Base-by-base conservation (phyloP, 2,113 vertebrate genomes). In the Vidua macroura region DNA sequence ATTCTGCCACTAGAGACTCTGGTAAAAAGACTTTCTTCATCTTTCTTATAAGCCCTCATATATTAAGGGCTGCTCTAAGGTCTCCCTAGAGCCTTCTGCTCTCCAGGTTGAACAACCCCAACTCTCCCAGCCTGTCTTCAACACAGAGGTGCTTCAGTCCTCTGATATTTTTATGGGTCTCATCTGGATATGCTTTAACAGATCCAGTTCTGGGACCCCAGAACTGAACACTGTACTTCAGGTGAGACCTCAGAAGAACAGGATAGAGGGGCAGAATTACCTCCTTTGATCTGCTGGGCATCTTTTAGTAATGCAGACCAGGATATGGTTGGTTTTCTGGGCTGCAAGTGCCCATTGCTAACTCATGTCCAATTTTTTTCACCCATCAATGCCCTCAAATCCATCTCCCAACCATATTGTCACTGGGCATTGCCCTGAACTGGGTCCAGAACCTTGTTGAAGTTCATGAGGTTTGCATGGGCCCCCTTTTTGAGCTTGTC, bases 401-500 rank as follows among this genome's bases (percentile, higher is more conserved):
- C 52, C 46, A 14, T 39, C 14, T 46, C 7, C 7, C 24, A 77
- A 2, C 39, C 9, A 18, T 62, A 25, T 3, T 56, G 28, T 39
- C 73, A 12, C 28, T 43, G 33, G 15, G 6, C 5, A 46, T 55
- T 80, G 10, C 18, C 19, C 49, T 31, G 14, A 33, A 10, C 24
- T 15, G 25, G 4, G 9, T 53, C 21, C 15, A 39, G 24, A 28
- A 59, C 25, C 7, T 51, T 60, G 25, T 27, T 63, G 17, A 53
- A 44, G 12, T 35, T 49, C 19, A 24, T 13, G 17, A 60, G 3
- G 5, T 4, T 69, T 9, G 1, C 59, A 58, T 0, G 0, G 20
- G 5, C 18, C 15, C 7, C 7, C 1, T 55, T 7, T 28, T 67
- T 46, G 21, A 60, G 6, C 25, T 11, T 64, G 14, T 55, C 4